These are phyloP conservation scores for Hedychridium roseum DNA, from an alignment of 2,888 invertebrate species.

Conservation along the genomic window DNA sequence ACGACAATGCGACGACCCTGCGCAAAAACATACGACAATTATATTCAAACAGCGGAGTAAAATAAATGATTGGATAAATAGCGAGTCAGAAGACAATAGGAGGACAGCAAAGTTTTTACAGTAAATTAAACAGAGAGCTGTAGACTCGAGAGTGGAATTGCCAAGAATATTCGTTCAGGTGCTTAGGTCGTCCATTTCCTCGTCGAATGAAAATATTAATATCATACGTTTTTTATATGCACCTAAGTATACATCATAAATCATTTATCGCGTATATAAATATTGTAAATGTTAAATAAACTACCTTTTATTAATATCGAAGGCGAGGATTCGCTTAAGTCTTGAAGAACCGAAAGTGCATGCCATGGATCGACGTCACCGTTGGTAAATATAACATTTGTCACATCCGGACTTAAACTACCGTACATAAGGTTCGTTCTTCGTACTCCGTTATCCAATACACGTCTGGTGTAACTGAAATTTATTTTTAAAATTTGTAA, in stretches of 20 bases:
- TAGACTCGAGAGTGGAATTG: too few relatives aligned
- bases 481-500: too few relatives aligned
- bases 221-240: too few relatives aligned
- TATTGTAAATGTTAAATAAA: neutral
- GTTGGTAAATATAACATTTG: constrained; percentile 69
- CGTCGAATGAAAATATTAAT: too few relatives aligned
- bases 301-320: constrained; percentile 53
- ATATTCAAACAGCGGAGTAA: too few relatives aligned
- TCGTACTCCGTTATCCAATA: constrained; percentile 60
- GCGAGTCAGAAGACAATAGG: too few relatives aligned
- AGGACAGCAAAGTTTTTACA: too few relatives aligned
- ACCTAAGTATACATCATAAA: too few relatives aligned
- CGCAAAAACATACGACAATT: constrained; percentile 5
- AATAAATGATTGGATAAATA: too few relatives aligned
- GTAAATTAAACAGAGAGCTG: too few relatives aligned
- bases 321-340: constrained; percentile 49
- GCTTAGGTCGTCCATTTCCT: too few relatives aligned
- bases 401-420: constrained; percentile 65
- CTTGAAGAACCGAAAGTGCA: constrained; percentile 65
- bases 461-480: constrained; percentile 39
- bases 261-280: neutral
- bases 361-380: constrained; percentile 72
- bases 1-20: constrained; percentile 48
- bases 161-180: too few relatives aligned
- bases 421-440: constrained; percentile 67